Percentiles rank a stretch among this genome's conserved stretches.
Conservation (phyloP, 2,113 vertebrate species). For the Lonchura striata region DNA sequence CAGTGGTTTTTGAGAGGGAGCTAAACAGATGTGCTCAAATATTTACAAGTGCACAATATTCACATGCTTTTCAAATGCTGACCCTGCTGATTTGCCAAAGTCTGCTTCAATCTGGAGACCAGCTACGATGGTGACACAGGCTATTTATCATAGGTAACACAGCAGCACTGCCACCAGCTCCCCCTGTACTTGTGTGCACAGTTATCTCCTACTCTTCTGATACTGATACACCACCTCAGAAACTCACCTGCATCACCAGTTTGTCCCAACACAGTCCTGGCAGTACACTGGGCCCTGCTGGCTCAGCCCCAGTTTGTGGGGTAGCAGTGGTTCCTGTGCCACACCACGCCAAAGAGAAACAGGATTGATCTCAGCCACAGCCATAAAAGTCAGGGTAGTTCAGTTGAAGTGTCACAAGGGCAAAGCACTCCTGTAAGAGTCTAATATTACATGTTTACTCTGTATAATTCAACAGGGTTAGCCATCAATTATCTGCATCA, state of each 20-base stretch:
- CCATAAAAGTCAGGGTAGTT: background rate
- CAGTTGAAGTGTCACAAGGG: background rate
- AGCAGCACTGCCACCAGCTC: background rate
- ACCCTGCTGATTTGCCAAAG: constrained; percentile 67
- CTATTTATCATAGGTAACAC: constrained; percentile 55
- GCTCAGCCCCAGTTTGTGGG: background rate
- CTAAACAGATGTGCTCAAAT: constrained; percentile 78
- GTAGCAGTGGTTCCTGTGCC: background rate
- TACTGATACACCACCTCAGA: background rate
- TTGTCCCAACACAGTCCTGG: background rate
- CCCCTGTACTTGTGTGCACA: background rate
- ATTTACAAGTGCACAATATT: constrained; percentile 80
- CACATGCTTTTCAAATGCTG: constrained; percentile 71
- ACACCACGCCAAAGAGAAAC: background rate
- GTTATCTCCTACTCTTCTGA: background rate
- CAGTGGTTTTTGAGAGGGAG: constrained; percentile 65
- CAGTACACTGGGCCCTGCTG: background rate
- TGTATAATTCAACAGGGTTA: background rate
- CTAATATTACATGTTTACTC: background rate
- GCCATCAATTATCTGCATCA: background rate
- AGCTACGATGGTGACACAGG: constrained; percentile 14
- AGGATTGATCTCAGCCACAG: background rate
- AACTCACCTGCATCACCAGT: background rate
- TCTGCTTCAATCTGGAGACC: constrained; percentile 66
- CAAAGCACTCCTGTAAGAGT: background rate